These are phyloP conservation scores for Drosophila aldrichi DNA, from an alignment of 2,888 invertebrate genomes.

Conservation along the genomic window DNA sequence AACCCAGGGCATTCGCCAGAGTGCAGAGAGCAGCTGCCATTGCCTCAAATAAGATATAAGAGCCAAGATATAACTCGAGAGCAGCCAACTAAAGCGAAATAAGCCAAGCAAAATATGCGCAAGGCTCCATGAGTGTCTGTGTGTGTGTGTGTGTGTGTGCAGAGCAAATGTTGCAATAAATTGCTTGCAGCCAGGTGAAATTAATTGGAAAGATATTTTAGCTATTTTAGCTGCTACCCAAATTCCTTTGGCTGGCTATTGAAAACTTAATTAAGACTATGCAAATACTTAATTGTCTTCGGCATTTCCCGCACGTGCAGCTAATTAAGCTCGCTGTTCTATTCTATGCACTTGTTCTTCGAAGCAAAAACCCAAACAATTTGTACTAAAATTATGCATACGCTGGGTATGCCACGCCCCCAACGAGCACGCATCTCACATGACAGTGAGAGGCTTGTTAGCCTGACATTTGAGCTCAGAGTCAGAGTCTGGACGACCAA, in stretches of 20 bases:
- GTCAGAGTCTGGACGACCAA: not conserved
- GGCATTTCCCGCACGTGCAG: slow-evolving; percentile 3
- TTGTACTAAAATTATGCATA: slow-evolving; percentile 48
- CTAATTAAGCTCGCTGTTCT: slow-evolving; percentile 26
- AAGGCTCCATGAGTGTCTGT: not conserved
- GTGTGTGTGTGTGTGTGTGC: not conserved
- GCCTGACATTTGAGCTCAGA: slow-evolving; percentile 36
- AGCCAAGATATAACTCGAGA: slow-evolving; percentile 51
- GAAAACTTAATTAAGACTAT: slow-evolving; percentile 53
- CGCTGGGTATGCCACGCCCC: slow-evolving; percentile 31
- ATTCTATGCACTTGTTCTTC: slow-evolving; percentile 3
- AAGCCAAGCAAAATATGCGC: slow-evolving; percentile 58
- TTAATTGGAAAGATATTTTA: slow-evolving; percentile 80
- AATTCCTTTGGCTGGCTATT: slow-evolving; percentile 38
- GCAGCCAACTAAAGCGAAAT: slow-evolving; percentile 52
- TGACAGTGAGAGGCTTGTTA: slow-evolving; percentile 8
- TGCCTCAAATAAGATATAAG: slow-evolving; percentile 69
- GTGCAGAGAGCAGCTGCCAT: slow-evolving; percentile 48
- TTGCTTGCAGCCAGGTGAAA: slow-evolving; percentile 71
- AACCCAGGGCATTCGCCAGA: slow-evolving; percentile 59
- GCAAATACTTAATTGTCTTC: slow-evolving; percentile 32
- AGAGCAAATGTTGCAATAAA: slow-evolving; percentile 72
- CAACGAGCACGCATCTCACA: slow-evolving; percentile 34
- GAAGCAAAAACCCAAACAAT: slow-evolving; percentile 1
- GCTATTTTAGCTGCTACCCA: slow-evolving; percentile 58